Base-by-base conservation (phyloP, 2,113 vertebrate species). In the Symphodus melops region DNA sequence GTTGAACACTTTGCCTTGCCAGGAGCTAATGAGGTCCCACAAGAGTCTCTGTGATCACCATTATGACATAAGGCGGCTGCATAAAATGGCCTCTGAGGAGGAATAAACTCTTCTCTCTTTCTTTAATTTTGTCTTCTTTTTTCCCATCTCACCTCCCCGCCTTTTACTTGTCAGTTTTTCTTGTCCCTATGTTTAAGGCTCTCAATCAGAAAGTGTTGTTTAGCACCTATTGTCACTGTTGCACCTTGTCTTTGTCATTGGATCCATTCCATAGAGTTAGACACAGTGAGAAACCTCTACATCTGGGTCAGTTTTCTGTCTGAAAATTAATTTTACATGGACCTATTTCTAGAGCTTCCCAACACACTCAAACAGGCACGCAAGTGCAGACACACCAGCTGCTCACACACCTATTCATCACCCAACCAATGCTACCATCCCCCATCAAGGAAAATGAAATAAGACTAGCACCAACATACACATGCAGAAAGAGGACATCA, bases 1-100 rank as follows among this genome's bases (percentile, higher is more conserved):
- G 63, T 55, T 88, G 79, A 86, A 76, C 67, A 81, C 52, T 61
- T 65, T 73, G 75, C 72, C 77, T 66, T 82, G 87, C 79, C 75
- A 77, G 25, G 42, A 86, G 86, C 88, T 92, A 92, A 92, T 91
- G 89, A 92, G 90, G 68, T 91, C 91, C 88, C 91, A 83, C 84
- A 68, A 89, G 91, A 90, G 86, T 78, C 63, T 53, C 52, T 28
- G 65, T 73, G 84, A 86, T 88, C 88, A 85, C 76, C 89, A 87
- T 88, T 86, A 79, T 89, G 85, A 91, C 88, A 82, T 86, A 83
- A 84, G 74, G 78, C 82, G 82, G 84, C 77, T 79, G 79, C 69
- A 77, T 90, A 86, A 65, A 85, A 65, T 56, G 51, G 52, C 87
- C 88, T 86, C 89, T 0, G 37, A 72, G 83, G 86, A 83, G 66